Percentiles rank a stretch among this genome's conserved stretches.
These are phyloP conservation scores for Chiloscyllium plagiosum DNA, from an alignment of 2,113 vertebrate species.

Conservation along the genomic window DNA sequence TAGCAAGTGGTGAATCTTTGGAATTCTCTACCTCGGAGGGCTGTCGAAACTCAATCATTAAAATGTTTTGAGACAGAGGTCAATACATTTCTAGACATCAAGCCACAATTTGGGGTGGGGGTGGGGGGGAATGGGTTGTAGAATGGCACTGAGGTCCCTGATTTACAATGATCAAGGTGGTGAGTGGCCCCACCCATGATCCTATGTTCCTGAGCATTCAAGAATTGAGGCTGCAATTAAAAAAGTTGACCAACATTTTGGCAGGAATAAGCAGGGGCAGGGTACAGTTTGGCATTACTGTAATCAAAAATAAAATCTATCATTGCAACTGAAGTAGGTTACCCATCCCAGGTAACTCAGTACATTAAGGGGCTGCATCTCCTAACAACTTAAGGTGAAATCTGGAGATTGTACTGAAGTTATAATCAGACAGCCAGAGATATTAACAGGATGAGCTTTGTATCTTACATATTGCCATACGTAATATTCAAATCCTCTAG, in stretches of 20 bases:
- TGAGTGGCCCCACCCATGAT: too few species aligned
- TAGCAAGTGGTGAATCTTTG: too few species aligned
- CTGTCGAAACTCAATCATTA: too few species aligned
- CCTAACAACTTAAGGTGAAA: not conserved
- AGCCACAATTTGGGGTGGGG: too few species aligned
- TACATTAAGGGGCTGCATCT: not conserved
- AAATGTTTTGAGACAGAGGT: too few species aligned
- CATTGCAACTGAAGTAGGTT: not conserved
- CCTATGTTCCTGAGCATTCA: not conserved
- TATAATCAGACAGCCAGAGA: not conserved
- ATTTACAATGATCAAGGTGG: too few species aligned
- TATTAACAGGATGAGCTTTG: not conserved
- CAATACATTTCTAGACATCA: too few species aligned
- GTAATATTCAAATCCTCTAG: too few species aligned
- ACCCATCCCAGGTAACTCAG: not conserved
- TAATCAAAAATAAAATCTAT: not conserved
- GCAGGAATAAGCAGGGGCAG: not conserved
- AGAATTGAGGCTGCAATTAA: not conserved
- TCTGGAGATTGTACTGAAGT: not conserved
- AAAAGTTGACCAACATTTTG: not conserved
- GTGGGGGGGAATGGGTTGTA: too few species aligned
- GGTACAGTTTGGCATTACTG: not conserved
- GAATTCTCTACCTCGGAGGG: too few species aligned
- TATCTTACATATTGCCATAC: not conserved
- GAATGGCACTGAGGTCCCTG: too few species aligned